Base-by-base conservation (phyloP, 2,113 vertebrate species). In the Opisthocomus hoazin region DNA sequence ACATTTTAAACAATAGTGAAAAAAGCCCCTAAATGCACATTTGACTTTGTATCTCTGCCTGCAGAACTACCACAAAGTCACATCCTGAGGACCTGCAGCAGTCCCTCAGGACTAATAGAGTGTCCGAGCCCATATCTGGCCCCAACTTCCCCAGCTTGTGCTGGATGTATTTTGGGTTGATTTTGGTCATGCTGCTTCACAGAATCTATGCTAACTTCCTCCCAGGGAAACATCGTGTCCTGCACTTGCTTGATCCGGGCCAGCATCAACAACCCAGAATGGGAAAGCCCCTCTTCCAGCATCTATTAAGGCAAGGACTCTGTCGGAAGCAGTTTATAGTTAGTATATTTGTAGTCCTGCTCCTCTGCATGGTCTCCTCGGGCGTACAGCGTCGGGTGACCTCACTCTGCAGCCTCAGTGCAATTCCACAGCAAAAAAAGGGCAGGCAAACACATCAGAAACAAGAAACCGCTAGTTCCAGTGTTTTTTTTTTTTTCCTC, bases 171-270 rank as follows among this genome's bases (percentile, higher is more conserved):
- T 90, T 50, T 18, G 60, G 60, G 21, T 51, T 57, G 37, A 69
- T 71, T 76, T 41, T 57, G 46, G 34, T 14, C 50, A 43, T 2
- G 11, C 48, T 48, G 20, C 24, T 48, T 51, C 34, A 60, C 54
- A 15, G 43, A 63, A 78, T 51, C 32, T n/a, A 8, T 12, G 23
- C 46, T 56, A 34, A 39, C 51, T 70, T 78, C 54, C 39, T 84
- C 69, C 43, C 26, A 34, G 53, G 39, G 36, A 64, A 82, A 46
- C 53, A 48, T 0, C 0, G 0, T 14, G 11, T 58, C 46, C 56
- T 32, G 32, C 41, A 26, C 22, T 57, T 58, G n/a, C 60, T 54
- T 16, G 26, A 63, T 37, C 22, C 0, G 0, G 34, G 48, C 54
- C 93, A 74, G 80, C 46, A 70, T 13, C 77, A 61, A 13, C 9